These are phyloP conservation scores for Ornithoptera priamus DNA, from an alignment of 2,888 invertebrate species.

Conservation along the genomic window DNA sequence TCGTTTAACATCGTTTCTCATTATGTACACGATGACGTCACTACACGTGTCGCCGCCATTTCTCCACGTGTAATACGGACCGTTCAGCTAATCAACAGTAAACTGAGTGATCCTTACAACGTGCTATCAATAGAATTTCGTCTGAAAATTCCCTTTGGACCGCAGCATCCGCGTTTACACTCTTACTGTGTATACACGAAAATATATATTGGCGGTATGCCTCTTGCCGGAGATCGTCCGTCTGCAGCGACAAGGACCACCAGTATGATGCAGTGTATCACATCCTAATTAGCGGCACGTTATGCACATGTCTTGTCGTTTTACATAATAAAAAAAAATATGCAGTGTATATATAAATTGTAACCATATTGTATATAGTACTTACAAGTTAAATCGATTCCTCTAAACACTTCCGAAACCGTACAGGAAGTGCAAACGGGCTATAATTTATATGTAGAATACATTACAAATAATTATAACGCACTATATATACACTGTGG, in stretches of 20 bases:
- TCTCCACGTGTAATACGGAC: constrained; percentile 16
- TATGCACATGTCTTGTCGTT: too few relatives aligned
- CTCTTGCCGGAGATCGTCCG: too few relatives aligned
- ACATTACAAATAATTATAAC: too few relatives aligned
- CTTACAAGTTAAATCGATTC: neutral
- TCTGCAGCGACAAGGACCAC: too few relatives aligned
- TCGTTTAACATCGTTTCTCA: constrained; percentile 2
- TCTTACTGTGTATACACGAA: neutral
- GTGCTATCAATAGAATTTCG: neutral
- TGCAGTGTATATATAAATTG: too few relatives aligned
- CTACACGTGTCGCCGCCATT: constrained; percentile 21
- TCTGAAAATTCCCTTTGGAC: neutral
- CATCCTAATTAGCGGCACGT: too few relatives aligned
- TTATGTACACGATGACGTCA: constrained; percentile 17
- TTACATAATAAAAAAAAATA: too few relatives aligned
- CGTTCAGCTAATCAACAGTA: neutral
- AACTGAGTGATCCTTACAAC: neutral
- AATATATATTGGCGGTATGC: too few relatives aligned
- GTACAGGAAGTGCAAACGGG: neutral
- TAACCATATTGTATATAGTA: neutral
- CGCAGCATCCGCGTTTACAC: neutral
- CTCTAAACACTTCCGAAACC: constrained; percentile 1
- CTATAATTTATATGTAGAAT: neutral
- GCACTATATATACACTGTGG: too few relatives aligned
- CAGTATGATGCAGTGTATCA: too few relatives aligned